Base-by-base conservation (phyloP, 2,888 invertebrate species). In the Beris chalybata region DNA sequence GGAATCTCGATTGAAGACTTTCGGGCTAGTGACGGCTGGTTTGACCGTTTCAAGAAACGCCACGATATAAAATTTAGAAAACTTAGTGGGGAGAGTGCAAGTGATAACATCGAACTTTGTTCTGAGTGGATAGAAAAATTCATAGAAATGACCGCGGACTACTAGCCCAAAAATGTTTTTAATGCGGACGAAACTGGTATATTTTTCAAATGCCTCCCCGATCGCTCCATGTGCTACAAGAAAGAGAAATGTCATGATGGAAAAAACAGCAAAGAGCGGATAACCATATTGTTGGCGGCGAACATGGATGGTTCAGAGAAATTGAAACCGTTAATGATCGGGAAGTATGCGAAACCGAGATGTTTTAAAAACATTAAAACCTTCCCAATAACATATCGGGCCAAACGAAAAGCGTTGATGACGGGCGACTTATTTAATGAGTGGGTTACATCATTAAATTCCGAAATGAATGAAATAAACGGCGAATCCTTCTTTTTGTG, bases 251-350 rank as follows among this genome's bases (percentile, higher is more conserved):
- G 74, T 70, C 65, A 52, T 5, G 73, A 74, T 45, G 76, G 74
- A 58, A 76, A 76, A 64, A 29, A 71, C 5, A 73, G 72, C 30
- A 74, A 76, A 66, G 72, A 72, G 30, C 70, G 75, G 64, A 65
- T 77, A 58, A 78, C 76, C 6, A 71, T 76, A 50, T 68, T 77
- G 56, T 71, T 77, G 47, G 73, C 73, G 69, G 71, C 73, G 4
- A 76, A 76, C 70, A 75, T 74, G 72, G 70, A 66, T 71, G 77
- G 76, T 56, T 72, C 72, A 68, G 73, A 76, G 58, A 71, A 77
- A 74, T 70, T 71, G 67, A 74, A 74, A 67, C 47, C 47, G 47
- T 32, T 32, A 32, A 32, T 32, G 32, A 7, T 32, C 32, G 7
- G 32, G 32, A 32, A 32, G 7, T 32, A 5, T 32, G 32, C 32